Base-by-base conservation (phyloP, 2,797 vertebrate species). In the Acestrorhynchus altus region DNA sequence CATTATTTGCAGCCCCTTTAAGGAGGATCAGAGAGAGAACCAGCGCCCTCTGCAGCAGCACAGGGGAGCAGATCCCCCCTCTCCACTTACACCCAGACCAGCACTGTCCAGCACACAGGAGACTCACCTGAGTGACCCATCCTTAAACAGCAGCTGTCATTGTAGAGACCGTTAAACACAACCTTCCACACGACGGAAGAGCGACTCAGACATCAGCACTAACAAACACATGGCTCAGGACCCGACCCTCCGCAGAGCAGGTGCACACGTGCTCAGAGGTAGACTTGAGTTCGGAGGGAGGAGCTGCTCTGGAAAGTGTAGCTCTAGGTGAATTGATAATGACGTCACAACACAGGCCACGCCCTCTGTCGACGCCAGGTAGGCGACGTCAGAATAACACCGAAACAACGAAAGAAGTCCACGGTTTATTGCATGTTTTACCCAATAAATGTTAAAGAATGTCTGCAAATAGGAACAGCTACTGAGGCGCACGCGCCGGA, bases 71-170 rank as follows among this genome's bases (percentile, higher is more conserved):
- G n/a, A n/a, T n/a, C n/a, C n/a, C n/a, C n/a, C n/a, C n/a, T n/a
- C n/a, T n/a, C n/a, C n/a, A n/a, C n/a, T 54, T 10, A 10, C 51
- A 54, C 0, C n/a, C 2, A 28, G 18, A 31, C 8, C 26, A 31
- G 7, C 5, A 13, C 16, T 35, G 22, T 15, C 31, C 31, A 35
- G 31, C 20, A 20, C 6, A 39, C 18, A 22, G 26, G 6, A 52
- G 28, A 63, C 77, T 84, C 61, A 84, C 80, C 83, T 59, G 77
- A 68, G n/a, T 57, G 28, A 20, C 22, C 42, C 77, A 80, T 84
- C 35, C 44, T 71, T 40, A 49, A 46, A 2, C 15, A 11, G 42
- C 4, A 0, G 11, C 77, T 31, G 12, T 72, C 74, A 77, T 63
- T 6, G 10, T 60, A 59, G 47, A 57, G 1, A 4, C n/a, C n/a